A percentile compares a stretch with the other conserved stretches of the same genome.
phyloP scores from a whole-genome alignment of 2,113 vertebrate genomes.

The Chionodraco myersi region DNA sequence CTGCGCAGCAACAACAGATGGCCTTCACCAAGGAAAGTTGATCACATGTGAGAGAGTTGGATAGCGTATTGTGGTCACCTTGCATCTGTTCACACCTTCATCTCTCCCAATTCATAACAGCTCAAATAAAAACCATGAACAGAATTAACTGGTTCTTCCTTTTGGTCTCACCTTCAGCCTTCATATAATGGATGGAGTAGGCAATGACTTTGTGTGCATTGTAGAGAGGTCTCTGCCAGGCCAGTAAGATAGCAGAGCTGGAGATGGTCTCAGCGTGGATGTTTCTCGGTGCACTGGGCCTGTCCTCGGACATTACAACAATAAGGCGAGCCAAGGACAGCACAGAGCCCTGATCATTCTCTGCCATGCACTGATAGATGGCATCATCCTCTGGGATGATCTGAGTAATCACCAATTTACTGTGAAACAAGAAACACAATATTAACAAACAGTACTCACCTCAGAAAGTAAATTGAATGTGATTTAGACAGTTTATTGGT shows the following conservation, averaged over 20 bases:
- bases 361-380: constrained; percentile 96
- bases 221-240: constrained; percentile 95
- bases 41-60: constrained; percentile 38
- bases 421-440: constrained; percentile 60
- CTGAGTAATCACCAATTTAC: constrained; percentile 98
- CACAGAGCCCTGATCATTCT: constrained; percentile 91
- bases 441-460: background rate
- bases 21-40: constrained; percentile 50
- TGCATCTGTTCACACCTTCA: constrained; percentile 16
- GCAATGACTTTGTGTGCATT: constrained; percentile 98
- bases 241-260: constrained; percentile 96
- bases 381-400: constrained; percentile 98
- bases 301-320: constrained; percentile 97
- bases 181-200: constrained; percentile 98
- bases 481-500: background rate
- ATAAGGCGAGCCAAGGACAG: constrained; percentile 92
- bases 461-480: background rate
- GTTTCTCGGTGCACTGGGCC: constrained; percentile 93
- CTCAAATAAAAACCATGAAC: constrained; percentile 13
- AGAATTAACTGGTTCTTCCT: background rate
- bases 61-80: constrained; percentile 9
- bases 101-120: background rate
- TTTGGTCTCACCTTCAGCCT: constrained; percentile 91
- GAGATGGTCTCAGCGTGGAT: constrained; percentile 96
- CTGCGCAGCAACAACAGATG: constrained; percentile 77